Percentiles rank a stretch among this genome's conserved stretches.
Evolutionary conservation across 1,140 invertebrate species (phyloP).

Genomic region (Hesperophylax magnus): DNA sequence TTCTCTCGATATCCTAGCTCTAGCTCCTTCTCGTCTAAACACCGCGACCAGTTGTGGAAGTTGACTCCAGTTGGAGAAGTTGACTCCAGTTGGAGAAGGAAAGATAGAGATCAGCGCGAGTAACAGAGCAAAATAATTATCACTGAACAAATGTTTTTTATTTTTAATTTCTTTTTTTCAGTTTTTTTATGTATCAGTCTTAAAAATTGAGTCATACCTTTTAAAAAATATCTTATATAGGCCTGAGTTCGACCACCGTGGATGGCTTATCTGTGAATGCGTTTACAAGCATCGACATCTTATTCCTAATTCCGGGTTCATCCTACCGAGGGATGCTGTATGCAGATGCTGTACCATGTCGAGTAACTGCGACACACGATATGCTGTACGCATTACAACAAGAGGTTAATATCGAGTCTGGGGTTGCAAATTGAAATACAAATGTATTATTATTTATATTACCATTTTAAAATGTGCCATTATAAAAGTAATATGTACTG

Average conservation of each 20-base stretch:
- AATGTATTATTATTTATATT: neutral
- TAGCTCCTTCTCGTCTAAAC: neutral
- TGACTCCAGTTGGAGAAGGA: constrained; percentile 20
- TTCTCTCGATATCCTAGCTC: constrained; percentile 3
- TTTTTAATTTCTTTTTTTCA: constrained; percentile 45
- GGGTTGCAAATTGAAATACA: neutral
- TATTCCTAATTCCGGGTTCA: neutral
- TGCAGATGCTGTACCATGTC: neutral
- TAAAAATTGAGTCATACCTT: constrained; percentile 58
- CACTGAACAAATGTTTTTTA: constrained; percentile 52
- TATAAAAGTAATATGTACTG: neutral
- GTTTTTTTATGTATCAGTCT: constrained; percentile 58
- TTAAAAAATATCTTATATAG: constrained; percentile 57
- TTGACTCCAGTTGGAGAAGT: constrained; percentile 11
- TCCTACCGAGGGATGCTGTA: neutral
- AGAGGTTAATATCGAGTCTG: too few relatives aligned
- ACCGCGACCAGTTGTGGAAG: neutral
- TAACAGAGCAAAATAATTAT: constrained; percentile 57
- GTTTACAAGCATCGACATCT: constrained; percentile 2
- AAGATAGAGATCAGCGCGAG: constrained; percentile 52
- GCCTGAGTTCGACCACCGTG: constrained; percentile 40
- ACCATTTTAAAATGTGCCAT: neutral
- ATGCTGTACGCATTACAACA: too few relatives aligned
- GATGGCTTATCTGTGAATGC: neutral
- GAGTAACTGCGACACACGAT: too few relatives aligned